A percentile compares a stretch with the other conserved stretches of the same genome.
phyloP scores from a whole-genome alignment of 2,797 vertebrate species.

The Bradypodion ventrale region DNA sequence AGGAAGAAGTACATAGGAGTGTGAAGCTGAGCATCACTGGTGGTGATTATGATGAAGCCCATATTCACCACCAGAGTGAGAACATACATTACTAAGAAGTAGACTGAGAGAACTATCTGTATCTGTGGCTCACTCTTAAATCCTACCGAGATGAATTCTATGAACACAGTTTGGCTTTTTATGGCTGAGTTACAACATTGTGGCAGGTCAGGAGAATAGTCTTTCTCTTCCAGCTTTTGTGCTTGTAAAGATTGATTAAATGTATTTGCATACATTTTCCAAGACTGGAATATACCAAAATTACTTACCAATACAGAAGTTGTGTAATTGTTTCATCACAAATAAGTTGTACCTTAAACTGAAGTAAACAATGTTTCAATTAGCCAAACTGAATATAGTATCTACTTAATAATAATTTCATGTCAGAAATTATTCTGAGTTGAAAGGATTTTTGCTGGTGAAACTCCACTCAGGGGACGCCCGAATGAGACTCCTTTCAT shows the following conservation, averaged over 20 bases:
- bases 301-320: neutral
- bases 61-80: slow-evolving; percentile 1
- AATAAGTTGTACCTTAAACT: neutral
- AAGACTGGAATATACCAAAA: neutral
- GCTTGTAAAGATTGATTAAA: neutral
- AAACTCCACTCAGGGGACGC: too few relatives aligned
- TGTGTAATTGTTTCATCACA: neutral
- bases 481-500: too few relatives aligned
- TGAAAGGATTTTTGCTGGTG: too few relatives aligned
- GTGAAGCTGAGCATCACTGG: neutral
- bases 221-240: neutral
- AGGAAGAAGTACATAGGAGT: slow-evolving; percentile 24
- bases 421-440: too few relatives aligned
- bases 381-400: neutral
- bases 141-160: slow-evolving; percentile 55
- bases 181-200: neutral
- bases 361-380: neutral
- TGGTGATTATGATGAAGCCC: neutral
- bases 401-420: too few relatives aligned
- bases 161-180: slow-evolving; percentile 52
- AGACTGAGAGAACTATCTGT: neutral
- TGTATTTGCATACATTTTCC: neutral
- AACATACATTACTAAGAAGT: slow-evolving; percentile 6
- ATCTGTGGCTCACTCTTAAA: slow-evolving; percentile 18
- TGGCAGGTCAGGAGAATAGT: neutral